These are phyloP conservation scores for Julus scanicus DNA, from an alignment of 2,888 invertebrate species.

Conservation along the genomic window DNA sequence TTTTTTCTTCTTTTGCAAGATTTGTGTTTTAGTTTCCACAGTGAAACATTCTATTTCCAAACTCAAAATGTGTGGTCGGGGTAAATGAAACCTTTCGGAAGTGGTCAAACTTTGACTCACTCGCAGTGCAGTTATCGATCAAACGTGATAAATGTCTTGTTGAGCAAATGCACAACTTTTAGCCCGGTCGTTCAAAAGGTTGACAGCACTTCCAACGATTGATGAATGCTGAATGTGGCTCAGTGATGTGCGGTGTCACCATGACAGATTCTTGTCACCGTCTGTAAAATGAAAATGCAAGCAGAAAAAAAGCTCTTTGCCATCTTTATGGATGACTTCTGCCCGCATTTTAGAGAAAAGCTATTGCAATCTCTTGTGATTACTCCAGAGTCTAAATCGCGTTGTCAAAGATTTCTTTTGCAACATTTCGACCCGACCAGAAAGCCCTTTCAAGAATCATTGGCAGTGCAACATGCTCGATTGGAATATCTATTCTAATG, in stretches of 20 bases:
- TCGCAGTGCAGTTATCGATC: too few species aligned
- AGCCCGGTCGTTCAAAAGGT: not conserved
- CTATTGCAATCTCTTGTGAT: not conserved
- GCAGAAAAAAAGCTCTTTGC: not conserved
- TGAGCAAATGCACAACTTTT: not conserved
- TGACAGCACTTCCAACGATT: not conserved
- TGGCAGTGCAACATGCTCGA: not conserved
- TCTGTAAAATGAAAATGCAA: not conserved
- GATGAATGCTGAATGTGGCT: not conserved
- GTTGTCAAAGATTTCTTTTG: not conserved
- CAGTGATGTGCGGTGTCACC: slow-evolving; percentile 11
- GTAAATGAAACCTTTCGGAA: too few species aligned
- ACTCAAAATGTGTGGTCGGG: too few species aligned
- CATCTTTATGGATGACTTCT: not conserved
- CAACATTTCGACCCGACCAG: not conserved
- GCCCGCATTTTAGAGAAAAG: not conserved
- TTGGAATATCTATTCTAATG: not conserved
- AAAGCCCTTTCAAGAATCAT: not conserved
- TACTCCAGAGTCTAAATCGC: not conserved
- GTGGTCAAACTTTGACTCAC: too few species aligned
- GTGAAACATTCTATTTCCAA: too few species aligned
- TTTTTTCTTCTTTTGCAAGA: too few species aligned
- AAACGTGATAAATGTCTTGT: not conserved
- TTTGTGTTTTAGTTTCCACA: too few species aligned
- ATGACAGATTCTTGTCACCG: not conserved